phyloP scores from a whole-genome alignment of 2,888 invertebrate genomes.

The Apamea crenata region DNA sequence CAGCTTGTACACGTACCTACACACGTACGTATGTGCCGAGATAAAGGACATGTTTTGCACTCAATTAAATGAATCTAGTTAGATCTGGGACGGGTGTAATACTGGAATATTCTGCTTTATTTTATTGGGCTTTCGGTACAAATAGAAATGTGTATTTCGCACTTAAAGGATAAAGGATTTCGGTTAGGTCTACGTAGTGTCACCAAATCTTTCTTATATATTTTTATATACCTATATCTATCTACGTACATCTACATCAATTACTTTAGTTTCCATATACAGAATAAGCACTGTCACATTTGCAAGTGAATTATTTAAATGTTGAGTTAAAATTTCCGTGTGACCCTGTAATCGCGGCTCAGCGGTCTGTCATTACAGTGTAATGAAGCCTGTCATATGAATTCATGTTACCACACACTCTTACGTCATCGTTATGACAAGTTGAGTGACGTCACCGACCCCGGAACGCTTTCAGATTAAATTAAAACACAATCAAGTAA shows the following conservation, averaged over 20 bases:
- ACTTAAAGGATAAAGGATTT: constrained; percentile 8
- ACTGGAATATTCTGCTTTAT: constrained; percentile 17
- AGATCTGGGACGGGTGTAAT: not conserved
- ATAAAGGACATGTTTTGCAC: constrained; percentile 56
- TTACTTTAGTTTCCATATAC: not conserved
- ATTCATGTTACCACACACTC: constrained; percentile 50
- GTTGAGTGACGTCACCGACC: constrained; percentile 41
- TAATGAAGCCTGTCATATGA: constrained; percentile 52
- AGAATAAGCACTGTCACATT: constrained; percentile 9
- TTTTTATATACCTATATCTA: not conserved
- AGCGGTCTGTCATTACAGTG: constrained; percentile 38
- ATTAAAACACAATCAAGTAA: constrained; percentile 57
- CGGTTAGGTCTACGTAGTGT: not conserved
- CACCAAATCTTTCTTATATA: not conserved
- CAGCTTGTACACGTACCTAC: constrained; percentile 19
- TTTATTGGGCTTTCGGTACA: constrained; percentile 13
- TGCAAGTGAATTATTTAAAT: constrained; percentile 28
- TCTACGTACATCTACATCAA: not conserved
- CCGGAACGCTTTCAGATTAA: constrained; percentile 29
- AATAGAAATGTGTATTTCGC: constrained; percentile 16
- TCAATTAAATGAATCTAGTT: constrained; percentile 58
- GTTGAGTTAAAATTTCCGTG: constrained; percentile 11
- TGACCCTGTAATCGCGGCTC: constrained; percentile 13
- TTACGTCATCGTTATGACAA: constrained; percentile 56
- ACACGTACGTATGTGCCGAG: constrained; percentile 13